Evolutionary conservation across 2,797 vertebrate genomes (phyloP).

Genomic region (Morus bassanus): DNA sequence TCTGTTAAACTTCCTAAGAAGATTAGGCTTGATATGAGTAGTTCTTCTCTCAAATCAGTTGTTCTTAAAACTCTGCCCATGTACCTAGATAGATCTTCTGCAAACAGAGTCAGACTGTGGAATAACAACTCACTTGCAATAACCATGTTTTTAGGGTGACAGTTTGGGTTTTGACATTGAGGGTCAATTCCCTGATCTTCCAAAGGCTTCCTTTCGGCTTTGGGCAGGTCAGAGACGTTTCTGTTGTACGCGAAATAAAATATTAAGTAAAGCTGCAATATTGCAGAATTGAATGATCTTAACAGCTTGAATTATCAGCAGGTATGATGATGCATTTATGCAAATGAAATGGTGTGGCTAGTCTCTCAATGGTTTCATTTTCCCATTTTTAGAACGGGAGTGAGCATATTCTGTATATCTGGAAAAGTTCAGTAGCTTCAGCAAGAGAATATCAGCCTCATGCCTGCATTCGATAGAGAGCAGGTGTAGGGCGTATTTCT

Average conservation of each 20-base stretch:
- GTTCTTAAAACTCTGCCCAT: background rate
- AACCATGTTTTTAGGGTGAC: background rate
- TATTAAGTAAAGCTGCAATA: background rate
- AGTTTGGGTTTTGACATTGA: background rate
- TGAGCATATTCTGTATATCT: background rate
- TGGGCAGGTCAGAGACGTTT: background rate
- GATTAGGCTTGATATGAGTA: background rate
- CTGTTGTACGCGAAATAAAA: background rate
- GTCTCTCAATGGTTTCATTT: background rate
- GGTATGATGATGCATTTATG: accelerated
- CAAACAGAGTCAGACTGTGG: background rate
- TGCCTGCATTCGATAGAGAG: accelerated
- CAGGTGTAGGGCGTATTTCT: background rate
- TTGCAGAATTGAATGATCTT: background rate
- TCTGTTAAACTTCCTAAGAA: background rate
- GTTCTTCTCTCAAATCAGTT: background rate
- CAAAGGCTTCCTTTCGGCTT: background rate
- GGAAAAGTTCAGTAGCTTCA: background rate
- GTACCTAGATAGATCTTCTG: background rate
- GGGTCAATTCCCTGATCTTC: background rate
- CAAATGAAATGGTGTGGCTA: background rate
- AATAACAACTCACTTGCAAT: background rate
- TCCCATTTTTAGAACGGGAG: background rate
- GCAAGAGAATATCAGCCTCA: background rate
- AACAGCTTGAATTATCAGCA: background rate